Conservation (phyloP, 2,797 vertebrate genomes). For the Dipus sagitta region DNA sequence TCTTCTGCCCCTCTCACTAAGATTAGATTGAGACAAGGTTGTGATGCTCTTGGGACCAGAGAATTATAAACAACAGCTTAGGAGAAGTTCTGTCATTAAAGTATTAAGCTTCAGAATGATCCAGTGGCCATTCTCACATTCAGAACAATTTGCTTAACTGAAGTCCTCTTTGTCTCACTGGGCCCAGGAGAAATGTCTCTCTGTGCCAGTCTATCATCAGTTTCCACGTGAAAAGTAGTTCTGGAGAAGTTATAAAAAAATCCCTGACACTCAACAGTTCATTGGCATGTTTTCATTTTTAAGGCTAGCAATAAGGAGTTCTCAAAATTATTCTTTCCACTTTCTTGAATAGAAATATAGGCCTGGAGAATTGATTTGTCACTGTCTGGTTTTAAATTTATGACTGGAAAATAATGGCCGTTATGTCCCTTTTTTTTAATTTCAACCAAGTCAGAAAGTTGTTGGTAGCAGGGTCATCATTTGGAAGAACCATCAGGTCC, state of each 20-base stretch:
- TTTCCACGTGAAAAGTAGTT: constrained; percentile 23
- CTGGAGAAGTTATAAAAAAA: neutral
- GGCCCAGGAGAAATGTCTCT: neutral
- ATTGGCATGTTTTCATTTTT: neutral
- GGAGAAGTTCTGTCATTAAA: constrained; percentile 56
- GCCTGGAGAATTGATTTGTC: constrained; percentile 55
- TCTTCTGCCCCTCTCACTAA: constrained; percentile 24
- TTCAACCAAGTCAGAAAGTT: neutral
- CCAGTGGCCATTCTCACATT: neutral
- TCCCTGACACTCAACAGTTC: neutral
- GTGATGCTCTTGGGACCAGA: constrained; percentile 29
- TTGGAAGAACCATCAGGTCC: neutral
- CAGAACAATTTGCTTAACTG: neutral
- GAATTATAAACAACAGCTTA: constrained; percentile 51
- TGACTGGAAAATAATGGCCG: constrained; percentile 29
- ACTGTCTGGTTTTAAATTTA: constrained; percentile 53
- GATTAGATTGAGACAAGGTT: neutral
- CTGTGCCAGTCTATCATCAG: neutral
- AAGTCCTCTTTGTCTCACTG: neutral
- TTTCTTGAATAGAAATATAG: constrained; percentile 9
- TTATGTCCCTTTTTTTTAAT: constrained; percentile 5
- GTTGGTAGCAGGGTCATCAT: neutral
- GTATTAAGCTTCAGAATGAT: constrained; percentile 44
- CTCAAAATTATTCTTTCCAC: neutral
- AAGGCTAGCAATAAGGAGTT: neutral